These are phyloP conservation scores for Aotus griseimembra DNA, from an alignment of 2,797 vertebrate species.

Conservation along the genomic window DNA sequence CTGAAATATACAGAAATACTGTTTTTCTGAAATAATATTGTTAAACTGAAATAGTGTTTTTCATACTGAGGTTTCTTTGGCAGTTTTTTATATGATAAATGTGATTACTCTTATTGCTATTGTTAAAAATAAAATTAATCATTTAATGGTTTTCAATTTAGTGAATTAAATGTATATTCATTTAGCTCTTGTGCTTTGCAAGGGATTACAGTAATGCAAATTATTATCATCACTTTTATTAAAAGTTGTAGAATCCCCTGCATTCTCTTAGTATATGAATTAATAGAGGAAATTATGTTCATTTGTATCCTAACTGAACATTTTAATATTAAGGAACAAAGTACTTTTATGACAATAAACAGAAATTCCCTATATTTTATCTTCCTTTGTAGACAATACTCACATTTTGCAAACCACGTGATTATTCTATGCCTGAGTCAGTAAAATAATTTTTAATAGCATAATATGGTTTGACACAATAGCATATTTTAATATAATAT, in stretches of 20 bases:
- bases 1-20: too few relatives aligned
- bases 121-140: constrained; percentile 17
- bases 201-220: background rate
- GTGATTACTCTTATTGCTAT: background rate
- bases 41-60: background rate
- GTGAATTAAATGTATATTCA: background rate
- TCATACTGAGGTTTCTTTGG: background rate
- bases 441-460: background rate
- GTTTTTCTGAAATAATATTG: too few relatives aligned
- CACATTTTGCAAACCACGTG: background rate
- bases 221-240: background rate
- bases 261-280: background rate
- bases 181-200: background rate
- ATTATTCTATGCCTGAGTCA: background rate
- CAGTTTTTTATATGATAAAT: background rate
- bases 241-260: background rate
- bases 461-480: background rate
- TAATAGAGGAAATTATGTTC: background rate
- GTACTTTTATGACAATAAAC: background rate
- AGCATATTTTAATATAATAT: background rate
- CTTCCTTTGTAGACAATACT: background rate
- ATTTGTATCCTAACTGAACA: background rate
- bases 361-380: background rate
- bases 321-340: background rate
- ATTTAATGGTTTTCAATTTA: background rate